phyloP scores from a whole-genome alignment of 1,140 invertebrate species.

The Lordiphosa clarofinis region DNA sequence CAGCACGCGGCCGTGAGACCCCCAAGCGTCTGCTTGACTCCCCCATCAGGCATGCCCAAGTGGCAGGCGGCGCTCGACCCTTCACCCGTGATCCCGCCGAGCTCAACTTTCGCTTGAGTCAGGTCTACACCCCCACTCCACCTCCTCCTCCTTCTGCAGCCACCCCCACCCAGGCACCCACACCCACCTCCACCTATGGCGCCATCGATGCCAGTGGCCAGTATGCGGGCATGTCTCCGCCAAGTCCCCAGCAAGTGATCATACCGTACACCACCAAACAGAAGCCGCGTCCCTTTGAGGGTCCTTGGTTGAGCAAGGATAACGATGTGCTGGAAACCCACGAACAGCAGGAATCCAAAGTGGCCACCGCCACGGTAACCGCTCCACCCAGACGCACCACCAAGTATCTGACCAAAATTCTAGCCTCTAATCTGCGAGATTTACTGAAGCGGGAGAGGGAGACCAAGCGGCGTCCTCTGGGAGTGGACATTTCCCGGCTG shows the following conservation, averaged over 20 bases:
- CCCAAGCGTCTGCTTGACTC: conserved; percentile 71
- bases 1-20: conserved; percentile 53
- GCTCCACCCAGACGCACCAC: conserved; percentile 43
- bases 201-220: conserved; percentile 71
- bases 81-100: conserved; percentile 70
- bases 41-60: conserved; percentile 56
- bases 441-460: conserved; percentile 69
- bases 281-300: conserved; percentile 82
- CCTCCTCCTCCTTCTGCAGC: conserved; percentile 63
- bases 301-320: conserved; percentile 30
- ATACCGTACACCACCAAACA: conserved; percentile 87
- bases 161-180: conserved; percentile 56
- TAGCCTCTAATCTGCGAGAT: conserved; percentile 71
- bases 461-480: conserved; percentile 68
- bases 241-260: conserved; percentile 83
- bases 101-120: conserved; percentile 45
- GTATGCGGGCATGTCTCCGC: conserved; percentile 69
- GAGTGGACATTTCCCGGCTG: conserved; percentile 86
- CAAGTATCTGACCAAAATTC: conserved; percentile 73
- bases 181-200: conserved; percentile 72
- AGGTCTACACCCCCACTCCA: conserved; percentile 46
- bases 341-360: conserved; percentile 80
- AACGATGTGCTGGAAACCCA: conserved; percentile 59
- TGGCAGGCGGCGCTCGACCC: conserved; percentile 34
- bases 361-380: conserved; percentile 66